Conservation (phyloP, 2,888 invertebrate genomes). For the Falcaria lacertinaria region DNA sequence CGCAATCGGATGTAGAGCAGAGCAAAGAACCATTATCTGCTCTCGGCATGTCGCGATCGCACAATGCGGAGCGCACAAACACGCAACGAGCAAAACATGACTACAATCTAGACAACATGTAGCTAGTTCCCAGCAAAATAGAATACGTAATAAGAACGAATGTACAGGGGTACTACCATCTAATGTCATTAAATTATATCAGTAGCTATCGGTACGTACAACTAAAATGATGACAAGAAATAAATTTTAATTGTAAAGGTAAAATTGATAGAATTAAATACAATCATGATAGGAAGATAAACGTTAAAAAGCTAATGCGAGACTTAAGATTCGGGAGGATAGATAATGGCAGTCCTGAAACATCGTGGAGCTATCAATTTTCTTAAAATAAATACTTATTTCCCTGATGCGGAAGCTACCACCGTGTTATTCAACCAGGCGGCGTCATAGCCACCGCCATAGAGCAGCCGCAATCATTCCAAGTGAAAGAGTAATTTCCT, state of each 20-base stretch:
- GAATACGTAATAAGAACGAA: slow-evolving; percentile 30
- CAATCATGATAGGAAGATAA: slow-evolving; percentile 4
- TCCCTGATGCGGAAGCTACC: slow-evolving; percentile 66
- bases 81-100: slow-evolving; percentile 38
- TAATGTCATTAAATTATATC: no score
- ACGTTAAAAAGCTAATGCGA: slow-evolving; percentile 19
- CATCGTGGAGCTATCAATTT: slow-evolving; percentile 57
- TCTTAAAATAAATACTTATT: slow-evolving; percentile 61
- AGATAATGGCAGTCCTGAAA: slow-evolving; percentile 38
- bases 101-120: slow-evolving; percentile 35
- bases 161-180: slow-evolving; percentile 4
- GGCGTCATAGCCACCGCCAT: slow-evolving; percentile 42
- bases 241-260: no score
- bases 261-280: no score
- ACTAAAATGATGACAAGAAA: no score
- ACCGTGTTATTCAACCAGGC: slow-evolving; percentile 61
- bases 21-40: slow-evolving; percentile 21
- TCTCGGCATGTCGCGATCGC: slow-evolving; percentile 31
- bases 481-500: slow-evolving; percentile 68
- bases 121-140: slow-evolving; percentile 40
- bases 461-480: slow-evolving; percentile 67
- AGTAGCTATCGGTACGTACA: no score
- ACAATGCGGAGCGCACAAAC: slow-evolving; percentile 29
- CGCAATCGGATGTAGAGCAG: slow-evolving; percentile 19
- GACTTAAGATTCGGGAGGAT: slow-evolving; percentile 29